A percentile compares a stretch with the other conserved stretches of the same genome.
These are phyloP conservation scores for Drosophila atroscutellata DNA, from an alignment of 2,888 invertebrate genomes.

Conservation along the genomic window DNA sequence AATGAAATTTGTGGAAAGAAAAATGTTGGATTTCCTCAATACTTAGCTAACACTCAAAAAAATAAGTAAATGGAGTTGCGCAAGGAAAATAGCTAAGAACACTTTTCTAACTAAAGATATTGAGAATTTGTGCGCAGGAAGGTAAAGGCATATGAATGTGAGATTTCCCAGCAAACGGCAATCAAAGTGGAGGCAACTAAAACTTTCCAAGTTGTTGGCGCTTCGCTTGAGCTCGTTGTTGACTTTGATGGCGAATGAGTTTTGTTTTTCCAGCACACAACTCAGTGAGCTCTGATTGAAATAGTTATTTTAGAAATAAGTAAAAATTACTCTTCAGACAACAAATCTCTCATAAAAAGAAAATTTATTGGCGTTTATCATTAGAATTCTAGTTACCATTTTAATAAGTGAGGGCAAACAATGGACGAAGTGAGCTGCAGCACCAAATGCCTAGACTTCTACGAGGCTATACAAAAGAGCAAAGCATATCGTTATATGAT, in stretches of 20 bases:
- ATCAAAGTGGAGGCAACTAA: slow-evolving; percentile 6
- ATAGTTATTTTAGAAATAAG: slow-evolving; percentile 41
- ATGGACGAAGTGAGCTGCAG: slow-evolving; percentile 32
- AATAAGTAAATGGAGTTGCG: slow-evolving; percentile 9
- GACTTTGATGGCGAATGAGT: slow-evolving; percentile 32
- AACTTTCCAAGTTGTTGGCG: slow-evolving; percentile 35
- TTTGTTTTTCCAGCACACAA: slow-evolving; percentile 30
- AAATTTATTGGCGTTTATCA: slow-evolving; percentile 15
- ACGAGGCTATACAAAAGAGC: slow-evolving; percentile 23
- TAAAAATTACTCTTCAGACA: neutral
- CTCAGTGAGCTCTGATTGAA: slow-evolving; percentile 57
- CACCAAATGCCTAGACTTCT: slow-evolving; percentile 12
- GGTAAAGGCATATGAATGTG: neutral
- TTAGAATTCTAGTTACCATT: neutral
- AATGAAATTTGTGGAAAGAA: slow-evolving; percentile 33
- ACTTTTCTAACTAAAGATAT: slow-evolving; percentile 40
- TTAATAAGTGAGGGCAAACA: slow-evolving; percentile 10
- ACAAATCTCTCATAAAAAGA: neutral
- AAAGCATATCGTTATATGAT: slow-evolving; percentile 41
- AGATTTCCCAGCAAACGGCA: slow-evolving; percentile 10
- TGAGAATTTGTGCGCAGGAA: slow-evolving; percentile 11
- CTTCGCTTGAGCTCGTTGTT: slow-evolving; percentile 34
- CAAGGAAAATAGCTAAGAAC: slow-evolving; percentile 36
- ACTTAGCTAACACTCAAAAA: slow-evolving; percentile 18
- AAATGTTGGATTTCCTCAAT: slow-evolving; percentile 18